Evolutionary conservation across 1,140 invertebrate genomes (phyloP).

Genomic region (Aphaenogaster rudis): DNA sequence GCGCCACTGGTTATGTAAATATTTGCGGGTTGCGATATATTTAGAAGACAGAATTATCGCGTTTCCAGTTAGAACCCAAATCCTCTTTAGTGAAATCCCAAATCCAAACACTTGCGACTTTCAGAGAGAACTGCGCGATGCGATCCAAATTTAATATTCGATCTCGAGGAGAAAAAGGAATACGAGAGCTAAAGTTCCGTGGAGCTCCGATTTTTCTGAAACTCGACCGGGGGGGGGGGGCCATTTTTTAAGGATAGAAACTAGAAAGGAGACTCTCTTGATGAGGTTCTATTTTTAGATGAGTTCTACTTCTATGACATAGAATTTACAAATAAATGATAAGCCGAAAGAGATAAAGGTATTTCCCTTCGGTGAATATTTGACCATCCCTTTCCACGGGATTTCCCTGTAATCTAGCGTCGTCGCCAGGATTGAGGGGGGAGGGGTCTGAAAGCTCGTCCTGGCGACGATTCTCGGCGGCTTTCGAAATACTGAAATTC

Average conservation of each 20-base stretch:
- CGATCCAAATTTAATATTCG: not conserved
- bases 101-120: not conserved
- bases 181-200: not conserved
- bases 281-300: not conserved
- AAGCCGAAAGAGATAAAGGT: conserved; percentile 5
- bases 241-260: not conserved
- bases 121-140: not conserved
- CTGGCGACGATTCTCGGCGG: not conserved
- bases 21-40: conserved; percentile 22
- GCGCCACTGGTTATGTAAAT: conserved; percentile 55
- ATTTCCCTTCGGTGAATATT: not conserved
- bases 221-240: not conserved
- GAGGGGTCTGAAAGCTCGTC: not conserved
- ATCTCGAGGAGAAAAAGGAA: not conserved
- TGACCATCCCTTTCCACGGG: too few species aligned
- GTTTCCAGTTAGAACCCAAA: not conserved
- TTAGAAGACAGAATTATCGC: conserved; percentile 9
- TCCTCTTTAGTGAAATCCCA: too few species aligned
- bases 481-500: conserved; percentile 49
- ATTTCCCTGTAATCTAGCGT: not conserved
- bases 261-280: not conserved
- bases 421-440: not conserved
- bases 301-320: not conserved
- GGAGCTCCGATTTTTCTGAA: not conserved
- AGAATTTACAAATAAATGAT: conserved; percentile 27